Base-by-base conservation (phyloP, 2,888 invertebrate genomes). In the Macaria liturata region DNA sequence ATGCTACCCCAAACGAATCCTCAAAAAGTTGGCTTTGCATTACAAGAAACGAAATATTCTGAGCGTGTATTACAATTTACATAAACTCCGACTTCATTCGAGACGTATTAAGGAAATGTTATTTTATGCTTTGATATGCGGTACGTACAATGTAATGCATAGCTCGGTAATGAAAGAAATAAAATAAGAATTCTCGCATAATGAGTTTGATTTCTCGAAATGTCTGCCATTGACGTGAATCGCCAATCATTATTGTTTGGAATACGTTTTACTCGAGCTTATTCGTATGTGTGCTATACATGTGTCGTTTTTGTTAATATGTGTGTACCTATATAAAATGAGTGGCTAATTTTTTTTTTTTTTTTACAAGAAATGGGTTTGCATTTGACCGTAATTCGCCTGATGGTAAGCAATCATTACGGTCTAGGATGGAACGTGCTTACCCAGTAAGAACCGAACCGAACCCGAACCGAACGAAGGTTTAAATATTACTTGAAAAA, bases 41-140 rank as follows among this genome's bases (percentile, higher is more conserved):
- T 76, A 76, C 74, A 72, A 71, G 73, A 75, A 74, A 76, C 75
- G 75, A 85, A 85, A 84, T 87, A 89, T 90, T 87, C 88, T 68
- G 69, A 69, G 64, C 84, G 80, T 84, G 86, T 88, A 78, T 83
- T 78, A 80, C 68, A 81, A 87, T 89, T 86, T 88, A 85, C 90
- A 88, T 88, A 88, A 88, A 86, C 86, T 86, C 78, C 73, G 71
- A 69, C 77, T 80, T 80, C 82, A 81, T 90, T 86, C 75, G 74
- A 85, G 83, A 86, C 81, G 82, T 88, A 85, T 87, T 87, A 87
- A 80, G 82, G 81, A 77, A 81, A 83, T 83, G 80, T 80, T 83
- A 83, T 84, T 86, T 82, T 80, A 80, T 81, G 78, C 78, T 82
- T 79, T 83, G 79, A 82, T 86, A 86, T 86, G 79, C 81, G 74